phyloP scores from a whole-genome alignment of 2,888 invertebrate genomes.

The Drosophila aldrichi region DNA sequence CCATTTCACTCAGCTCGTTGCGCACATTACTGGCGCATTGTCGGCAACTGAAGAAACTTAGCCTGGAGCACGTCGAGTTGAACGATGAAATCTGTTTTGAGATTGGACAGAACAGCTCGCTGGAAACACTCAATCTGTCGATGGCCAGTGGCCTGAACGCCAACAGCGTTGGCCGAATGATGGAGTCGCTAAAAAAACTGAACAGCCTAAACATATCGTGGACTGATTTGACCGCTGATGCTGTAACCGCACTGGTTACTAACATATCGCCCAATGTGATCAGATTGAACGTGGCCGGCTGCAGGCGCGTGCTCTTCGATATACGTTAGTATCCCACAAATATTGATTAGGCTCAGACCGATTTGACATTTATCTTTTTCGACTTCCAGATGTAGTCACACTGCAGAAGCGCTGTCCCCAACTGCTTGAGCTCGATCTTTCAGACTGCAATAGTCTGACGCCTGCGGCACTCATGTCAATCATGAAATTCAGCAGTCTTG shows the following conservation, averaged over 20 bases:
- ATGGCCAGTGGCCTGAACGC: slow-evolving; percentile 91
- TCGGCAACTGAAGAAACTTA: slow-evolving; percentile 91
- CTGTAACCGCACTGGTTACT: slow-evolving; percentile 88
- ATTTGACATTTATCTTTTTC: neutral
- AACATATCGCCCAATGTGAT: slow-evolving; percentile 89
- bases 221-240: slow-evolving; percentile 89
- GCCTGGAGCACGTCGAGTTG: slow-evolving; percentile 91
- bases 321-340: slow-evolving; percentile 87
- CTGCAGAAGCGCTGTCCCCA: slow-evolving; percentile 89
- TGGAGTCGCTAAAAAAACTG: slow-evolving; percentile 85
- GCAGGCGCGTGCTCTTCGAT: slow-evolving; percentile 91
- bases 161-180: slow-evolving; percentile 88
- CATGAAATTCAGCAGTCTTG: slow-evolving; percentile 87
- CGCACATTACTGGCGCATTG: slow-evolving; percentile 88
- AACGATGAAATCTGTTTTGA: slow-evolving; percentile 88
- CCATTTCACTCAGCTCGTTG: slow-evolving; percentile 88
- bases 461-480: slow-evolving; percentile 87
- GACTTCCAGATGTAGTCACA: slow-evolving; percentile 88
- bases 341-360: neutral
- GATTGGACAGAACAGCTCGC: slow-evolving; percentile 88
- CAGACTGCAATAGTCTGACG: slow-evolving; percentile 92
- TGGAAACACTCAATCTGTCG: slow-evolving; percentile 93
- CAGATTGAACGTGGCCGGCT: slow-evolving; percentile 93
- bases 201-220: slow-evolving; percentile 92
- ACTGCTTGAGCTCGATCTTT: slow-evolving; percentile 93